Conservation (phyloP, 2,888 invertebrate species). For the Tenthredo scrophulariae region DNA sequence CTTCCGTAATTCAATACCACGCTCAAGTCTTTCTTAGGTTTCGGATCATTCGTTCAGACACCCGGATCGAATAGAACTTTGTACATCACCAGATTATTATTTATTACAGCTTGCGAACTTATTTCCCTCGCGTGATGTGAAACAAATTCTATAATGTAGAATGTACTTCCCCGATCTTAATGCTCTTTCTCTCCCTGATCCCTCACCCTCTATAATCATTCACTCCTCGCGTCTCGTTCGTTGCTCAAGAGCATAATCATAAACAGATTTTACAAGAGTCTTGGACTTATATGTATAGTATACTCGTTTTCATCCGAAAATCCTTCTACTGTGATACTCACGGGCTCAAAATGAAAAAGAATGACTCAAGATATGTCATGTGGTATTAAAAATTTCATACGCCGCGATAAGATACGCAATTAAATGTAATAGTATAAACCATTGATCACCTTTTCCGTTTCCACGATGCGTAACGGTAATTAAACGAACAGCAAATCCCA, state of each 20-base stretch:
- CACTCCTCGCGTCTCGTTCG: background rate
- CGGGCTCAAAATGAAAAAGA: too few relatives aligned
- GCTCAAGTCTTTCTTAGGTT: constrained; percentile 29
- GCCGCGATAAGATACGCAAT: background rate
- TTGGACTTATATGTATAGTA: background rate
- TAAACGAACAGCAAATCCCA: constrained; percentile 67
- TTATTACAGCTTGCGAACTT: background rate
- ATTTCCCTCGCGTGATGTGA: background rate
- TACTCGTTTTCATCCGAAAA: too few relatives aligned
- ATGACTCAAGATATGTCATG: too few relatives aligned
- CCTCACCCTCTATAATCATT: background rate
- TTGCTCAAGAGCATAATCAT: background rate
- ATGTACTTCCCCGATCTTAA: background rate
- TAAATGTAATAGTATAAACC: background rate
- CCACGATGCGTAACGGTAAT: constrained; percentile 57
- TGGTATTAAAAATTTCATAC: background rate
- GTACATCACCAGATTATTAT: background rate
- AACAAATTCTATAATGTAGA: background rate
- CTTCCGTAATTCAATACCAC: constrained; percentile 30
- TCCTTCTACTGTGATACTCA: too few relatives aligned
- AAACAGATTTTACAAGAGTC: background rate
- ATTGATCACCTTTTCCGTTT: constrained; percentile 25
- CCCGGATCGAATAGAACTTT: background rate
- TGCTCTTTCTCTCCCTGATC: background rate
- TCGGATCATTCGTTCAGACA: background rate